Evolutionary conservation across 2,797 vertebrate genomes (phyloP).

Genomic region (Gambusia yucatana): DNA sequence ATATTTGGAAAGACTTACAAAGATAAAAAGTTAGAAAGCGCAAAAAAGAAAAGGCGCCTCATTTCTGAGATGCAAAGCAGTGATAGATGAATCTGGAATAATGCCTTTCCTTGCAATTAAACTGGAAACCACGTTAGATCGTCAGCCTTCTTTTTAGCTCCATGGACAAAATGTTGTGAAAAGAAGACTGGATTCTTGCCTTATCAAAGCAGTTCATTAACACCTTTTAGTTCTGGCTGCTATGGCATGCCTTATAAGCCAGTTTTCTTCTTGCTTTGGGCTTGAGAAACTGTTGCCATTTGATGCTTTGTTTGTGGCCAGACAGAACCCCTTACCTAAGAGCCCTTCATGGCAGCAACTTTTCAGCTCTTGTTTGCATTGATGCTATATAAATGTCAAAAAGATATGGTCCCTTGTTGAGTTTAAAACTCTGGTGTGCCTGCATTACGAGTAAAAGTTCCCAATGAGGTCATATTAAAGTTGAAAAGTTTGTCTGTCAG

Average conservation of each 20-base stretch:
- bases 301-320: constrained; percentile 61
- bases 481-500: constrained; percentile 57
- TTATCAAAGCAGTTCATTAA: constrained; percentile 64
- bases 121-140: constrained; percentile 21
- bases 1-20: constrained; percentile 40
- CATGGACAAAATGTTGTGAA: constrained; percentile 20
- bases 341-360: constrained; percentile 24
- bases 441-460: constrained; percentile 29
- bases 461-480: constrained; percentile 33
- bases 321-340: constrained; percentile 37
- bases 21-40: constrained; percentile 27
- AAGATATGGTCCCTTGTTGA: constrained; percentile 37
- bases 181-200: constrained; percentile 17
- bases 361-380: constrained; percentile 34
- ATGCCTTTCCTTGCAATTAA: constrained; percentile 28
- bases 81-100: constrained; percentile 44
- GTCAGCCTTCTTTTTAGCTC: constrained; percentile 7
- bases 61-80: constrained; percentile 31
- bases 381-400: constrained; percentile 43
- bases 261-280: constrained; percentile 44
- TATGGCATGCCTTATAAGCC: constrained; percentile 32
- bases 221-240: constrained; percentile 55
- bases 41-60: constrained; percentile 17
- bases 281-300: constrained; percentile 49
- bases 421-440: constrained; percentile 22